Percentiles rank a stretch among this genome's conserved stretches.
Conservation (phyloP, 2,888 invertebrate species). For the Pristionchus mayeri region DNA sequence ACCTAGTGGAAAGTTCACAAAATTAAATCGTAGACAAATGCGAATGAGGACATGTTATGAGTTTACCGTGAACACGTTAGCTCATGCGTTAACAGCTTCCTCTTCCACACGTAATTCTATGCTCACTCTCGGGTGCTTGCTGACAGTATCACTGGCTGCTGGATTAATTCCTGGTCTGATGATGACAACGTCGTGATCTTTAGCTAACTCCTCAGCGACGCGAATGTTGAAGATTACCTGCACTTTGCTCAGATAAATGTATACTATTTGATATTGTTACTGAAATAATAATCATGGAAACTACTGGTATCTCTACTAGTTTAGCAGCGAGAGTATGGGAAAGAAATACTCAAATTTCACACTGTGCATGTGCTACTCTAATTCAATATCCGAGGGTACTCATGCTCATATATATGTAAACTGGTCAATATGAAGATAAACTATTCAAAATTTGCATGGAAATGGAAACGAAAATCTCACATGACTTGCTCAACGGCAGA, state of each 20-base stretch:
- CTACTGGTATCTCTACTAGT: background rate
- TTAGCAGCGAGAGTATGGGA: background rate
- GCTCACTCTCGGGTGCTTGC: conserved; percentile 9
- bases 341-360: background rate
- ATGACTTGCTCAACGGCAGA: conserved; percentile 23
- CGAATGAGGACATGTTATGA: too few species aligned
- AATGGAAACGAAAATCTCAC: background rate
- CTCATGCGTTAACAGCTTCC: too few species aligned
- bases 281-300: background rate
- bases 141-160: background rate
- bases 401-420: background rate
- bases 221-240: conserved; percentile 44
- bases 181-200: conserved; percentile 32
- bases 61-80: background rate
- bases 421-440: background rate
- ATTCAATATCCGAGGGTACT: background rate
- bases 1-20: too few species aligned
- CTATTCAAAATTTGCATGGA: background rate
- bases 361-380: background rate
- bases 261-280: background rate
- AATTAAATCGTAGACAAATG: too few species aligned
- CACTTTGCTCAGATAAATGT: background rate
- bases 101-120: too few species aligned
- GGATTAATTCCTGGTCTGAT: conserved; percentile 25
- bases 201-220: conserved; percentile 33